phyloP scores from a whole-genome alignment of 2,888 invertebrate genomes.

The Plagiodera versicolora region DNA sequence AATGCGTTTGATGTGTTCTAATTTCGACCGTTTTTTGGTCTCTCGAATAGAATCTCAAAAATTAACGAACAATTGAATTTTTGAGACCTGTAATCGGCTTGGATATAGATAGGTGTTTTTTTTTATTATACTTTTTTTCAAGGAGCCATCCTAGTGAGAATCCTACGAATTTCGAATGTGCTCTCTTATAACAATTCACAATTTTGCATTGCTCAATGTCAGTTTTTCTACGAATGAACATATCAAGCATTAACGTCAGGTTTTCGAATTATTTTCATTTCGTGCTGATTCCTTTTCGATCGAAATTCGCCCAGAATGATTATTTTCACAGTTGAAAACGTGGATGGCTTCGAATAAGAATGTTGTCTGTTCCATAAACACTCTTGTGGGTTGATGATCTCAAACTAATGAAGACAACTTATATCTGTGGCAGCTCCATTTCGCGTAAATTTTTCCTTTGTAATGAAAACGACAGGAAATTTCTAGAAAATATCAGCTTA shows the following conservation, averaged over 20 bases:
- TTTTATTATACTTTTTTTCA: not conserved
- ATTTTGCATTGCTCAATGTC: not conserved
- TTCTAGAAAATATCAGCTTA: constrained; percentile 37
- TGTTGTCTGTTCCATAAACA: constrained; percentile 1
- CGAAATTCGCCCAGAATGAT: no score
- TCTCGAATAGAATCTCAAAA: not conserved
- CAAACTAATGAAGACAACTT: constrained; percentile 17
- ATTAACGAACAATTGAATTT: not conserved
- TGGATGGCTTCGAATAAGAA: constrained; percentile 19
- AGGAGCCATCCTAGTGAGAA: not conserved
- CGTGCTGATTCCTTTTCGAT: no score
- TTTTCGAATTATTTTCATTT: not conserved
- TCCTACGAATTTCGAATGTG: not conserved
- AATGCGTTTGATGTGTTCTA: not conserved
- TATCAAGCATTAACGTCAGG: not conserved
- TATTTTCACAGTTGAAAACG: no score
- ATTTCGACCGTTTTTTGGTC: not conserved
- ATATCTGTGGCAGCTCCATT: constrained; percentile 14
- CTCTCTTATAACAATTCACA: not conserved
- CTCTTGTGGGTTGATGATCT: constrained; percentile 31
- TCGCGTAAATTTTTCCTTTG: constrained; percentile 12
- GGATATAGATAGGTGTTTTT: not conserved
- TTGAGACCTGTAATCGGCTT: not conserved
- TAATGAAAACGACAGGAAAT: constrained; percentile 31
- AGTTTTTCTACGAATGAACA: not conserved